These are phyloP conservation scores for rabbit (Oryctolagus cuniculus) DNA, from an alignment of 2,113 vertebrate genomes.

Conservation along the genomic window DNA sequence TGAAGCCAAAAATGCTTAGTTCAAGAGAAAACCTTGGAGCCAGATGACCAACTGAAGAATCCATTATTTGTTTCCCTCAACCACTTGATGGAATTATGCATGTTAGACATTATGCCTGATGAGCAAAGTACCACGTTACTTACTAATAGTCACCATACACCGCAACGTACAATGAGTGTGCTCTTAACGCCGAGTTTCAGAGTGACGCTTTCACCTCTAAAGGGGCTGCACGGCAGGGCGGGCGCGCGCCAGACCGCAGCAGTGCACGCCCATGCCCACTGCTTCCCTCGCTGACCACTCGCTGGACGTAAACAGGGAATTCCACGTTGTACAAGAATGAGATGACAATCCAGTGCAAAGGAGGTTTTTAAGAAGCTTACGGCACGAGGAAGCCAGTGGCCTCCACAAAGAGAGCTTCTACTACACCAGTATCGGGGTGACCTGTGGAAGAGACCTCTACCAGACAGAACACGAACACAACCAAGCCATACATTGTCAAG, in stretches of 20 bases:
- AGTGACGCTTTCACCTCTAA: slow-evolving; percentile 82
- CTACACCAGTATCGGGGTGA: slow-evolving; percentile 79
- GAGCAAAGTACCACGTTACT: slow-evolving; percentile 83
- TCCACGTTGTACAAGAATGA: slow-evolving; percentile 86
- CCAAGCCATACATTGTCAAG: slow-evolving; percentile 84
- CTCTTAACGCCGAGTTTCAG: slow-evolving; percentile 82
- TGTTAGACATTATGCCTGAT: slow-evolving; percentile 73
- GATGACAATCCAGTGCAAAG: slow-evolving; percentile 87
- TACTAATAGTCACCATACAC: slow-evolving; percentile 81
- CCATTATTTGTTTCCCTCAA: slow-evolving; percentile 82
- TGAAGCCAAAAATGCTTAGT: slow-evolving; percentile 76
- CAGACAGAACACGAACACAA: slow-evolving; percentile 81
- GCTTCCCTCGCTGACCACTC: slow-evolving; percentile 77
- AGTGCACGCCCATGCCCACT: slow-evolving; percentile 80
- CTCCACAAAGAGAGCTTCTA: slow-evolving; percentile 83
- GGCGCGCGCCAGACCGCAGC: slow-evolving; percentile 86
- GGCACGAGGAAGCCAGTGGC: slow-evolving; percentile 85
- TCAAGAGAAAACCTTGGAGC: slow-evolving; percentile 79
- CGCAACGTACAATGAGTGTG: slow-evolving; percentile 82
- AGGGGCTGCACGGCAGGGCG: slow-evolving; percentile 83
- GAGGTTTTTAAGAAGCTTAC: slow-evolving; percentile 82
- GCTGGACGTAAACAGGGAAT: slow-evolving; percentile 84
- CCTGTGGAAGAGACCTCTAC: slow-evolving; percentile 80
- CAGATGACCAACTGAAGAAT: slow-evolving; percentile 75
- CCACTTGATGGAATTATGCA: slow-evolving; percentile 69